Evolutionary conservation across 92 coral and sea anemone species (phyloP).

Genomic region (Nematostella vectensis): DNA sequence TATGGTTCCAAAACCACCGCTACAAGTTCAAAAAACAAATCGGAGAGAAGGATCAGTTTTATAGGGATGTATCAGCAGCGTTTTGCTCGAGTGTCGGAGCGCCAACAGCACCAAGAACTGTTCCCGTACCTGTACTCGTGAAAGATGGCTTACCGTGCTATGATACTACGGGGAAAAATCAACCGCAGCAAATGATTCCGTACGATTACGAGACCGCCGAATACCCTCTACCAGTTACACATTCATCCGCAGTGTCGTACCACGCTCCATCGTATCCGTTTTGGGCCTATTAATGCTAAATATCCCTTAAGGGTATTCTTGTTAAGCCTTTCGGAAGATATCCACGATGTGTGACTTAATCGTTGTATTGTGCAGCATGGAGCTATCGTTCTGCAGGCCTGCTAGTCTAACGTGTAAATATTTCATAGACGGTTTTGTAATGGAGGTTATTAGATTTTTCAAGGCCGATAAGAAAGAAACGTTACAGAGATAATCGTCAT

Average conservation of each 20-base stretch:
- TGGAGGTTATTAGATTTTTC: no score
- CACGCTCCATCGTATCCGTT: not conserved
- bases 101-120: conserved; percentile 50
- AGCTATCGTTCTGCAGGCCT: no score
- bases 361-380: no score
- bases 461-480: no score
- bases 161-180: conserved; percentile 4
- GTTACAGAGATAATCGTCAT: no score
- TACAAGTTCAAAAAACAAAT: conserved; percentile 89
- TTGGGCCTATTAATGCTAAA: no score
- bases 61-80: conserved; percentile 35
- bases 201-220: not conserved
- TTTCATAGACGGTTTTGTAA: no score
- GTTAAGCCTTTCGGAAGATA: no score
- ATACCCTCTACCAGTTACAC: no score
- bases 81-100: not conserved
- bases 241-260: conserved; percentile 1
- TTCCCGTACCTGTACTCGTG: conserved; percentile 63
- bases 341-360: no score
- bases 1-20: conserved; percentile 99
- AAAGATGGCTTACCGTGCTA: conserved; percentile 62
- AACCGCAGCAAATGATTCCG: not conserved
- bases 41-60: conserved; percentile 57
- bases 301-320: no score
- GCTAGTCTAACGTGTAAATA: no score